phyloP scores from a whole-genome alignment of 2,113 vertebrate species.

The Forbesichthys papilliferus region DNA sequence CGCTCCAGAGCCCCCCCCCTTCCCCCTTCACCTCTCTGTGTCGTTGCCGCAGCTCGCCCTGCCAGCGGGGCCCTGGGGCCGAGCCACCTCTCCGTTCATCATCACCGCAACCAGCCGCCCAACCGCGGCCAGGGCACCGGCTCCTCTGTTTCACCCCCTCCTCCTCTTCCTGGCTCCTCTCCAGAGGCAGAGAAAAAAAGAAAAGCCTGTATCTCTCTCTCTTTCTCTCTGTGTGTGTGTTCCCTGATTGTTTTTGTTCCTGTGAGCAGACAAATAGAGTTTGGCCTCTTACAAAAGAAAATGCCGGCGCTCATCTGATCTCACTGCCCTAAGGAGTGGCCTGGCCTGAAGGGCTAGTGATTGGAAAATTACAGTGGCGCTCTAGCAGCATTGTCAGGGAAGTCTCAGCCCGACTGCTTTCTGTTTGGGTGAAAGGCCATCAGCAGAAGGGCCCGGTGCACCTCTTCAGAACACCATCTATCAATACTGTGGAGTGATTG shows the following conservation, averaged over 20 bases:
- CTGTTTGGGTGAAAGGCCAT: slow-evolving; percentile 55
- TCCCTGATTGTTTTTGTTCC: slow-evolving; percentile 74
- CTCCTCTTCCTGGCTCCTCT: slow-evolving; percentile 56
- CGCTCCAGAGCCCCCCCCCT: too few species aligned
- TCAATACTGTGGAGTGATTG: slow-evolving; percentile 47
- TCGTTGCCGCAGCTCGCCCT: slow-evolving; percentile 60
- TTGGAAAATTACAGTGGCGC: slow-evolving; percentile 76
- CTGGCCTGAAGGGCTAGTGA: slow-evolving; percentile 72
- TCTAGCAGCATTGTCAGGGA: slow-evolving; percentile 48
- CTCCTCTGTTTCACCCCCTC: slow-evolving; percentile 16
- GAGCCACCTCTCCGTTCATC: slow-evolving; percentile 59
- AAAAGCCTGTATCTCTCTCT: slow-evolving; percentile 38
- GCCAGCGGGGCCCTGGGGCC: slow-evolving; percentile 64
- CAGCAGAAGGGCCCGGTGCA: slow-evolving; percentile 48
- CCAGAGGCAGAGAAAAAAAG: slow-evolving; percentile 41
- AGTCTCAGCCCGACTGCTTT: slow-evolving; percentile 51
- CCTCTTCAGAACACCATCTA: slow-evolving; percentile 23
- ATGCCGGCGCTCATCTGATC: slow-evolving; percentile 66
- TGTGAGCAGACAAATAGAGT: slow-evolving; percentile 68
- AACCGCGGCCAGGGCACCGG: slow-evolving; percentile 32
- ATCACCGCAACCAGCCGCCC: slow-evolving; percentile 65
- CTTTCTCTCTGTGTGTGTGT: slow-evolving; percentile 8
- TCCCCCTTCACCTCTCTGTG: slow-evolving; percentile 34
- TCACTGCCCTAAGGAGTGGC: slow-evolving; percentile 71
- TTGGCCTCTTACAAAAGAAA: slow-evolving; percentile 72